phyloP scores from a whole-genome alignment of 2,113 vertebrate genomes.

The Aptenodytes patagonicus region DNA sequence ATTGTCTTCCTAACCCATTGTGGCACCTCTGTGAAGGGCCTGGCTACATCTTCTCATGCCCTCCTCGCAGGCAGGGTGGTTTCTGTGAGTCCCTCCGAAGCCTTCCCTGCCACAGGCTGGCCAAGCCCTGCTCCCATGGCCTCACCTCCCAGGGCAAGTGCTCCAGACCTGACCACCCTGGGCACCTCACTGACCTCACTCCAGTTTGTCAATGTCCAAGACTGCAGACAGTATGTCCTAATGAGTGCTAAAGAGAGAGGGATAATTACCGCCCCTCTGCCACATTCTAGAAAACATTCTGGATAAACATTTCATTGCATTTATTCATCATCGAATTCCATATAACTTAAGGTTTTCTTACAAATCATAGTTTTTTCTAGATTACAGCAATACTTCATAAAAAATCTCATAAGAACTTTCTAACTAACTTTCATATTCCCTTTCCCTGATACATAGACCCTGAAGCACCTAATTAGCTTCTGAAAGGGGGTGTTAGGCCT shows the following conservation, averaged over 20 bases:
- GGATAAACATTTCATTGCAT: background rate
- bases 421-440: background rate
- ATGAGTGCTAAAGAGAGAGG: background rate
- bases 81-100: background rate
- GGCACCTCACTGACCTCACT: background rate
- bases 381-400: background rate
- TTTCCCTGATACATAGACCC: background rate
- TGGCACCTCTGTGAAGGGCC: background rate
- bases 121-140: background rate
- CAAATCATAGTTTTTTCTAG: background rate
- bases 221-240: background rate
- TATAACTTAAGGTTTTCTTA: background rate
- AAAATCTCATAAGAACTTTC: background rate
- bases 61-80: background rate
- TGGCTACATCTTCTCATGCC: background rate
- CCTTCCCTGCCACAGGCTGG: background rate
- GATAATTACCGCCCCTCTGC: background rate
- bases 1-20: too few species aligned
- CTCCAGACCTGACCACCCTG: accelerated
- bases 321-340: background rate
- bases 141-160: background rate
- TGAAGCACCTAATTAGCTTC: background rate
- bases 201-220: background rate
- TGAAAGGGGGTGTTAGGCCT: background rate
- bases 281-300: background rate